Evolutionary conservation across 2,888 invertebrate genomes (phyloP), one percentile per base, ranked within the genome.

Genomic region (Muscina levida): DNA sequence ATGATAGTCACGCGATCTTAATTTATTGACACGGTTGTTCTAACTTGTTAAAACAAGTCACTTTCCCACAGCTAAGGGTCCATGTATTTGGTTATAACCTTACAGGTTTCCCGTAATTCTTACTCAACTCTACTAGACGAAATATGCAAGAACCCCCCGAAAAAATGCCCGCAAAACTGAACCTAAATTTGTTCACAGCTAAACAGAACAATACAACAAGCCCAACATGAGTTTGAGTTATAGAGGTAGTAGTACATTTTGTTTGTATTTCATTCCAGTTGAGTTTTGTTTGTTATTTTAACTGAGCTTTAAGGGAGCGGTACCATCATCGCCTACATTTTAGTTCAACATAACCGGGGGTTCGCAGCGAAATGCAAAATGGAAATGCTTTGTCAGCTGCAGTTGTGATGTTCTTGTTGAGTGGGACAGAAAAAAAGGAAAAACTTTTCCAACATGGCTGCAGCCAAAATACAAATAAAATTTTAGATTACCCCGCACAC

Each of bases 361-460:
- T 39, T 11, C 31, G 37, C 3, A 5, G 19, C 37, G 31, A 42
- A 73, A 46, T 31, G 4, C 31, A 68, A 70, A 80, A 73, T 67
- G 22, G 72, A 82, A 82, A 79, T 81, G 82, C 82, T 83, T 83
- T 82, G 82, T 83, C 82, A 79, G 82, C 83, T 77, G 82, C 67
- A 82, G 56, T 77, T 78, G 77, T 72, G 65, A 70, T 79, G 51
- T 17, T 59, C 67, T 57, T 31, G 31, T 3, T 8, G 8, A 31
- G 31, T 5, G 53, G 59, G 72, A 31, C 15, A 56, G 48, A 56
- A 26, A 51, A 37, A 42, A 42, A 48, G 22, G 13, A 51, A 39
- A 31, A 53, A n/a, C 67, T 59, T 68, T 42, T 72, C 74, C 68
- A 77, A 81, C 42, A 77, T 77, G 81, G 81, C 81, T 81, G 74